Evolutionary conservation across 2,888 invertebrate genomes (phyloP).

Genomic region (Temnothorax rugatulus): DNA sequence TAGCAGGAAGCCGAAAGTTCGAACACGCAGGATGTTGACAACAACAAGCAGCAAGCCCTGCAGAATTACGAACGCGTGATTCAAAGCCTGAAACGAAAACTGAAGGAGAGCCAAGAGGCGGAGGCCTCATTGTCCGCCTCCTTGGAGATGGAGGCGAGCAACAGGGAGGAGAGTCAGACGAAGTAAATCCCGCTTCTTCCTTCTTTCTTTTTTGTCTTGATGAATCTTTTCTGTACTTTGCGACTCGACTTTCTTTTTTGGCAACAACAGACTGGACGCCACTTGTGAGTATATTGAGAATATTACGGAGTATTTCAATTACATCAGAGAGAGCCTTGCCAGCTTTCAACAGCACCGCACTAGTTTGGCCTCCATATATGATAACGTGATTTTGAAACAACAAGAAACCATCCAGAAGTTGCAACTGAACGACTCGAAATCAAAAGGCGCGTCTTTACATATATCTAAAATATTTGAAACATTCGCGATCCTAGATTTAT

Average conservation of each 20-base stretch:
- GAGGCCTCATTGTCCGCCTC: constrained; percentile 52
- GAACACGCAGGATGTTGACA: constrained; percentile 12
- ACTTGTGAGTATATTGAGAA: constrained; percentile 70
- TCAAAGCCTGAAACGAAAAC: constrained; percentile 67
- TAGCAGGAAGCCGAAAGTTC: constrained; percentile 20
- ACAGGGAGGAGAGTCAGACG: constrained; percentile 60
- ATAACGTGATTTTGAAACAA: constrained; percentile 65
- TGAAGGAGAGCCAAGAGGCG: constrained; percentile 62
- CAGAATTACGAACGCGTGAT: constrained; percentile 51
- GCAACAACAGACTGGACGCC: constrained; percentile 65
- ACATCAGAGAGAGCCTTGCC: constrained; percentile 71
- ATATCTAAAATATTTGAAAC: background rate
- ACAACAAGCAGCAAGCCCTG: background rate
- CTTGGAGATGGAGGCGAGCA: constrained; percentile 49
- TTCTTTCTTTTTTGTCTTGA: background rate
- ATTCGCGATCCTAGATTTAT: background rate
- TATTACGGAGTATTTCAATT: constrained; percentile 74
- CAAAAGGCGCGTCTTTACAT: constrained; percentile 43
- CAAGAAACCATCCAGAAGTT: constrained; percentile 45
- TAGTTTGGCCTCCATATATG: constrained; percentile 67
- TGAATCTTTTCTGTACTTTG: background rate
- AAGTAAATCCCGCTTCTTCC: background rate
- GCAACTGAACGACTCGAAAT: constrained; percentile 34
- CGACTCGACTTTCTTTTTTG: background rate
- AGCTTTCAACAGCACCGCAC: constrained; percentile 69